Evolutionary conservation across 2,888 invertebrate genomes (phyloP).

Genomic region (Rhogogaster chlorosoma): DNA sequence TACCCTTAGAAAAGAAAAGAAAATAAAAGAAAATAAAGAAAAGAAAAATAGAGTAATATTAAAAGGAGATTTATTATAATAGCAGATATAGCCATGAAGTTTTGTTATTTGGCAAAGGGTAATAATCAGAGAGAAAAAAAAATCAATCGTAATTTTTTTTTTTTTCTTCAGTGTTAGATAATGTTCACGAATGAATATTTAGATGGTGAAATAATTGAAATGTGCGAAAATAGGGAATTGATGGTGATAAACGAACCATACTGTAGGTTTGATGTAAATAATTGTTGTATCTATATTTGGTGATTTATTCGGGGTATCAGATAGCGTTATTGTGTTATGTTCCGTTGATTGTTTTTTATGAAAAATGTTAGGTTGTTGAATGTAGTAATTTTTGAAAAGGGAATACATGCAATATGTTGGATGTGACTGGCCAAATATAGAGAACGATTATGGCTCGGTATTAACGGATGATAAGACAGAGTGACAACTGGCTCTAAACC

Average conservation of each 20-base stretch:
- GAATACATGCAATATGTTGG: slow-evolving; percentile 76
- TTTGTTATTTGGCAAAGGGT: not conserved
- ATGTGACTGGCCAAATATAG: slow-evolving; percentile 77
- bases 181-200: not conserved
- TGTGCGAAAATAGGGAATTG: not conserved
- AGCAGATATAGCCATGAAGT: not conserved
- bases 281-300: slow-evolving; percentile 9
- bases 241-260: slow-evolving; percentile 15
- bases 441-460: slow-evolving; percentile 73
- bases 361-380: slow-evolving; percentile 36
- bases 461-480: slow-evolving; percentile 59
- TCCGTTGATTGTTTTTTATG: slow-evolving; percentile 16
- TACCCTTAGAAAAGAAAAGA: slow-evolving; percentile 79
- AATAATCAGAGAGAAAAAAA: not conserved
- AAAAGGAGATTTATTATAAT: not conserved
- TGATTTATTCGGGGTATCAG: not conserved
- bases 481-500: slow-evolving; percentile 70
- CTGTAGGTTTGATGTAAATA: slow-evolving; percentile 39
- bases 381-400: slow-evolving; percentile 63
- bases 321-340: slow-evolving; percentile 14
- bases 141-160: not conserved
- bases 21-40: slow-evolving; percentile 26
- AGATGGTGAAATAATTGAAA: not conserved
- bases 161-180: not conserved
- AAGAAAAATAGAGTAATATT: not conserved